phyloP scores from a whole-genome alignment of 2,888 invertebrate genomes.

The Pterostichus niger region DNA sequence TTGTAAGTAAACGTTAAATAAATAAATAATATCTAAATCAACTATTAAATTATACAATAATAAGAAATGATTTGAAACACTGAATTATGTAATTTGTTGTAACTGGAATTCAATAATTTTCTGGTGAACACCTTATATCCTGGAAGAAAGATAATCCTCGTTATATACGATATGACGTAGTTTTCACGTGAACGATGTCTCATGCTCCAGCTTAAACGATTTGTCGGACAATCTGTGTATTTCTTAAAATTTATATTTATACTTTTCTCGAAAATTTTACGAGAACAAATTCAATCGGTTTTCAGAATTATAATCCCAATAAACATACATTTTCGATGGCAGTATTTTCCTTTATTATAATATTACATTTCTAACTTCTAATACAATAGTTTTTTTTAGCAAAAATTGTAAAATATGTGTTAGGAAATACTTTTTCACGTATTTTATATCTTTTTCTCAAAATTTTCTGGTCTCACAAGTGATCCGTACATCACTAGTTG shows the following conservation, averaged over 20 bases:
- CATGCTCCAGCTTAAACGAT: constrained; percentile 13
- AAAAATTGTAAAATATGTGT: too few relatives aligned
- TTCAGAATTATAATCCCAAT: constrained; percentile 9
- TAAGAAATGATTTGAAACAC: too few relatives aligned
- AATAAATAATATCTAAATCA: too few relatives aligned
- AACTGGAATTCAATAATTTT: neutral
- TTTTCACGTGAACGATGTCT: constrained; percentile 14
- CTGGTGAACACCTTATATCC: neutral
- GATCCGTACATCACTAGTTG: too few relatives aligned
- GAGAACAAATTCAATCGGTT: constrained; percentile 27
- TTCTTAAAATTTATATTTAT: constrained; percentile 47
- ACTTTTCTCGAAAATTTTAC: neutral
- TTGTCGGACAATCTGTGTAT: constrained; percentile 21
- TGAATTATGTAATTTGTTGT: too few relatives aligned
- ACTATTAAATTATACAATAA: too few relatives aligned
- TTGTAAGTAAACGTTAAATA: too few relatives aligned
- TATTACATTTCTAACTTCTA: too few relatives aligned
- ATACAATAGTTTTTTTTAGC: too few relatives aligned
- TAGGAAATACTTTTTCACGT: too few relatives aligned
- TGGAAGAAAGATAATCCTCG: neutral
- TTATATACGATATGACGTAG: constrained; percentile 31
- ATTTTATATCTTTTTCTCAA: too few relatives aligned
- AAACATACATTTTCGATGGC: constrained; percentile 15
- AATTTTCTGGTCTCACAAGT: too few relatives aligned
- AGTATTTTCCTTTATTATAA: neutral